Base-by-base conservation (phyloP, 2,797 vertebrate species). In the Myotis daubentonii region DNA sequence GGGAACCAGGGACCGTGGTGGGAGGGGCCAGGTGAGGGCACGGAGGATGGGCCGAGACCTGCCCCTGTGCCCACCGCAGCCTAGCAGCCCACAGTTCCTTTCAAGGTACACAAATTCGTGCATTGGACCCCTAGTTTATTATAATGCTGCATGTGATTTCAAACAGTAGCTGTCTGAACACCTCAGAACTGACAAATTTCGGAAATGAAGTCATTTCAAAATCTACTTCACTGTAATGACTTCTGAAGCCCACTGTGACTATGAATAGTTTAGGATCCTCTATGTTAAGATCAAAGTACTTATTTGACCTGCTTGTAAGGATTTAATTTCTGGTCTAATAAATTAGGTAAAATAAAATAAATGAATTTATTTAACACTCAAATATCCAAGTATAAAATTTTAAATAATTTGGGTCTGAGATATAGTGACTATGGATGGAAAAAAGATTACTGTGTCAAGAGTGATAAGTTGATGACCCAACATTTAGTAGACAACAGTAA, bases 291-390 rank as follows among this genome's bases (percentile, higher is more conserved):
- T 87, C 57, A 87, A 83, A 66, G 20, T 33, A 55, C 12, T 87
- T 60, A 44, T 53, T 68, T 92, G 51, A 83, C 20, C 33, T 90
- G 12, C 44, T 60, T 89, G 6, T 60, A 74, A 20, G 8, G 49
- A 86, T 6, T n/a, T 76, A 76, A 60, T 82, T 81, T 89, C 55
- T 95, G 20, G 19, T 70, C 49, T 87, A 70, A 62, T 55, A 8
- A 19, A 9, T 74, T 70, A 92, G 9, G 19, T 85, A 62, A 89
- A 86, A 57, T 70, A 68, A 94, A 76, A 82, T 60, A 94, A 94
- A 89, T 81, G 25, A 57, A 23, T 71, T 89, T 47, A 83, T 74
- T 68, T 86, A 23, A 82, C 36, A 41, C 38, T 94, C 33, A 79
- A 55, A 92, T 92, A 13, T 87, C 49, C 72, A 95, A 57, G 20